A percentile compares a stretch with the other conserved stretches of the same genome.
phyloP scores from a whole-genome alignment of 2,113 vertebrate genomes.

The Grus americana region DNA sequence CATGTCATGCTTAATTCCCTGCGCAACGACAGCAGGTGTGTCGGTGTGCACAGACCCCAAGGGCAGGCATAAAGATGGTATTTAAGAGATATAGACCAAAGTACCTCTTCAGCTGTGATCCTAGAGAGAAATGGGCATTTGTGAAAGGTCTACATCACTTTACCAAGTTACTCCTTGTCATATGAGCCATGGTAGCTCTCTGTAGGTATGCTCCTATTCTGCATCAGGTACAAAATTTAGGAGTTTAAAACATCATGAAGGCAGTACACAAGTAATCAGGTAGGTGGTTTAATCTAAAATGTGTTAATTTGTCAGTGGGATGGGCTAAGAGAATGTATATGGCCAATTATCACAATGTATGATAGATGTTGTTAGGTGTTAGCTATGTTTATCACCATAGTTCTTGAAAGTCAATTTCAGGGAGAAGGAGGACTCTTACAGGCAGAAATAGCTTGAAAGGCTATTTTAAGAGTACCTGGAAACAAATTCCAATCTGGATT shows the following conservation, averaged over 20 bases:
- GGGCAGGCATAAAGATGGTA: background rate
- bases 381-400: background rate
- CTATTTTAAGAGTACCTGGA: background rate
- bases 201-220: background rate
- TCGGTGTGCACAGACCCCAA: accelerated
- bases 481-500: background rate
- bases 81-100: background rate
- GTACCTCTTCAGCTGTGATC: background rate
- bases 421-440: background rate
- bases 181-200: background rate
- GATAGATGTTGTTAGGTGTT: background rate
- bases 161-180: background rate
- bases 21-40: background rate
- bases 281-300: background rate
- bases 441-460: background rate
- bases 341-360: background rate
- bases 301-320: background rate
- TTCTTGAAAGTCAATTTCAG: background rate
- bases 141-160: background rate
- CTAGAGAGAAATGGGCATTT: background rate
- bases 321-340: background rate
- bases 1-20: background rate
- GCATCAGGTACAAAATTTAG: background rate
- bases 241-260: background rate
- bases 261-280: background rate